Percentiles rank a stretch among this genome's conserved stretches.
Evolutionary conservation across 2,797 vertebrate genomes (phyloP).

Genomic region (Peromyscus attwateri): DNA sequence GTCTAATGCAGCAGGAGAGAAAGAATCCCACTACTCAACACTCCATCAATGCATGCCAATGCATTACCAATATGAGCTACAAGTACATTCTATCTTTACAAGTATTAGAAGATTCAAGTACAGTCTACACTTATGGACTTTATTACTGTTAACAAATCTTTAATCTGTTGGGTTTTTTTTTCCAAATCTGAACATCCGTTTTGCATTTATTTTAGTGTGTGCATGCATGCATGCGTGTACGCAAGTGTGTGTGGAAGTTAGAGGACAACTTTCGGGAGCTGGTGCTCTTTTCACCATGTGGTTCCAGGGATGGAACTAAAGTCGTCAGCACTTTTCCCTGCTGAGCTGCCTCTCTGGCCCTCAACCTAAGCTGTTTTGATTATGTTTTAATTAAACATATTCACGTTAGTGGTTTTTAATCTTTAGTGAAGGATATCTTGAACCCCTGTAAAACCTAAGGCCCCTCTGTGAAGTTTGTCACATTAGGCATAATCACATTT

Average conservation of each 20-base stretch:
- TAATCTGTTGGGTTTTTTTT: not conserved
- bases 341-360: not conserved
- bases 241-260: not conserved
- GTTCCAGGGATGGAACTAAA: not conserved
- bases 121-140: conserved; percentile 6
- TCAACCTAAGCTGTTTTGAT: not conserved
- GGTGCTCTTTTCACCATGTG: not conserved
- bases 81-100: not conserved
- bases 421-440: not conserved
- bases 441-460: not conserved
- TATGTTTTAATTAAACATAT: conserved; percentile 33
- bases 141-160: not conserved
- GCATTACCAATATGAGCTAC: not conserved
- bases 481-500: not conserved
- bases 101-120: not conserved
- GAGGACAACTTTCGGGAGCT: not conserved
- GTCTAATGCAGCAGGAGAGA: not conserved
- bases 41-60: not conserved
- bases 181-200: not conserved
- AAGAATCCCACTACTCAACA: not conserved
- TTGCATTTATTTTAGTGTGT: not conserved
- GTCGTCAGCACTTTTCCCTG: not conserved
- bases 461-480: not conserved
- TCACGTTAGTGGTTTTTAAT: not conserved
- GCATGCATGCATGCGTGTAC: no score